Conservation (phyloP, 2,888 invertebrate genomes). For the Acronicta leporina region DNA sequence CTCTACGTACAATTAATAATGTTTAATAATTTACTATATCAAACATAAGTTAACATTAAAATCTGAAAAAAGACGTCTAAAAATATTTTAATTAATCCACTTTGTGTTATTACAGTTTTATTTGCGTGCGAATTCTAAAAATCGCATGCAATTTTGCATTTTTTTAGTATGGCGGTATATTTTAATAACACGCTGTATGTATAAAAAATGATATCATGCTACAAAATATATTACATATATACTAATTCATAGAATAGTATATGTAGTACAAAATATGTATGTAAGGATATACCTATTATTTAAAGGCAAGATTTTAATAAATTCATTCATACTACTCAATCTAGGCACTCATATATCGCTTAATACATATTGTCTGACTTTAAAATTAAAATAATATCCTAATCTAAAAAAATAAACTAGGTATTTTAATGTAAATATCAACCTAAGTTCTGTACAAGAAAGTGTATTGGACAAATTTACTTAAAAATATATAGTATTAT, state of each 20-base stretch:
- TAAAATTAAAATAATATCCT: slow-evolving; percentile 35
- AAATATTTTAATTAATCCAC: too few relatives aligned
- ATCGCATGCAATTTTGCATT: too few relatives aligned
- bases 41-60: too few relatives aligned
- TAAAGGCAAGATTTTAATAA: slow-evolving; percentile 46
- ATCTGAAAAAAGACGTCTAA: too few relatives aligned
- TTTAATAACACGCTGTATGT: slow-evolving; percentile 23
- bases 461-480: slow-evolving; percentile 18
- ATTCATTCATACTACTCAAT: slow-evolving; percentile 27
- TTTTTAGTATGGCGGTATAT: too few relatives aligned
- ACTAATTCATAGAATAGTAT: slow-evolving; percentile 46
- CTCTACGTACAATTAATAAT: slow-evolving; percentile 5
- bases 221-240: slow-evolving; percentile 34
- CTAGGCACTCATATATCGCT: slow-evolving; percentile 50
- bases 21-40: background rate
- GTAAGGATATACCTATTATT: slow-evolving; percentile 5
- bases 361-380: slow-evolving; percentile 40
- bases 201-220: slow-evolving; percentile 18
- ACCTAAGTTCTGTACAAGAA: slow-evolving; percentile 6
- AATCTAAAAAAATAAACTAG: slow-evolving; percentile 19
- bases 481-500: background rate
- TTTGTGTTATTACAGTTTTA: too few relatives aligned
- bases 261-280: slow-evolving; percentile 39
- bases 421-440: slow-evolving; percentile 14
- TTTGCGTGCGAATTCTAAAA: too few relatives aligned